Evolutionary conservation across 2,797 vertebrate genomes (phyloP), one percentile per base, ranked within the genome.

Genomic region (Sphaeramia orbicularis): DNA sequence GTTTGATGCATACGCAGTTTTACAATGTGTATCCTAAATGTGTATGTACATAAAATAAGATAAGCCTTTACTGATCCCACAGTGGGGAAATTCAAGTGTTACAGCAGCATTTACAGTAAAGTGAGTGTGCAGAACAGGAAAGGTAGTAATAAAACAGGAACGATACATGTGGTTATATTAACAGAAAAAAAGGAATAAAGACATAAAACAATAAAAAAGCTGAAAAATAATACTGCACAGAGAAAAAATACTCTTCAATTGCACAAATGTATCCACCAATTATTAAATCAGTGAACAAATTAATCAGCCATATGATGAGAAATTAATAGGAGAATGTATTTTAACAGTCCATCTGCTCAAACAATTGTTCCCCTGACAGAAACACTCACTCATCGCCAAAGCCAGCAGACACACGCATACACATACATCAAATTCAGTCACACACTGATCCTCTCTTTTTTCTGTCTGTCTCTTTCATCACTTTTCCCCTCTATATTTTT

Each of bases 291-390:
- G 36, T 8, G 37, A 50, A 71, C 7, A 85, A 82, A 84, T 76
- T 64, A 84, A 86, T 84, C 71, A 71, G 77, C 84, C 75, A 83
- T 84, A 85, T 91, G 83, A 82, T 76, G 47, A 51, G 47, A 76
- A 72, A 85, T 84, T 65, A 71, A 86, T 57, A 83, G 58, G 44
- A 80, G 71, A 80, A 81, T 65, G 50, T 59, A 75, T 85, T 74
- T 85, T 67, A 77, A 81, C 70, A 76, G 74, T 70, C 77, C 84
- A 85, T 86, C 86, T 89, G 83, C 68, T 81, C 67, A 27, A 54
- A 69, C 77, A 69, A 81, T 88, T 86, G 77, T 83, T 81, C 70
- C 71, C 57, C 65, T 80, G 67, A 84, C 73, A 78, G 66, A 81
- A 74, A 83, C 73, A 88, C 85, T 73, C 78, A 71, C 51, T 66